phyloP scores from a whole-genome alignment of 2,888 invertebrate genomes.

The Coecobrya sp. region DNA sequence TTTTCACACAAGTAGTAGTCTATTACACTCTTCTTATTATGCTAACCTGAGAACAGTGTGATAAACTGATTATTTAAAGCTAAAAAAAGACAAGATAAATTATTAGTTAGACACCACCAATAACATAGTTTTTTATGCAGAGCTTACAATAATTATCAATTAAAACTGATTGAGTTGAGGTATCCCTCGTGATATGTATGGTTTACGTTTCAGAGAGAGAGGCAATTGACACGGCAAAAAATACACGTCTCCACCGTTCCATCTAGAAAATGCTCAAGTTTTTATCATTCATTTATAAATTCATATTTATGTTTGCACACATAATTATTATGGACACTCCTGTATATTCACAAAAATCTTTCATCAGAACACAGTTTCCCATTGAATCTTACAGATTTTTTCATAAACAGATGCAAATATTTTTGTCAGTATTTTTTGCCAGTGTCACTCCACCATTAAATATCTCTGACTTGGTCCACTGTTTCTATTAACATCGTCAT shows the following conservation, averaged over 20 bases:
- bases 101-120: constrained; percentile 16
- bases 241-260: background rate
- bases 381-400: too few species aligned
- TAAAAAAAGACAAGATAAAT: constrained; percentile 28
- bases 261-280: background rate
- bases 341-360: too few species aligned
- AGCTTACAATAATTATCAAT: constrained; percentile 11
- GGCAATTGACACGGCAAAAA: constrained; percentile 38
- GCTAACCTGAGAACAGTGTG: constrained; percentile 4
- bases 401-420: too few species aligned
- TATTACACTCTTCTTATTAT: background rate
- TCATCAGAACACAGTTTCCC: too few species aligned
- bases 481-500: background rate
- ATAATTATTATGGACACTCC: too few species aligned
- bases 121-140: background rate
- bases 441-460: background rate
- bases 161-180: constrained; percentile 64
- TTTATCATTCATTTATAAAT: too few species aligned
- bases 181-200: constrained; percentile 71
- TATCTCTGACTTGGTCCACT: constrained; percentile 53
- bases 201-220: constrained; percentile 72
- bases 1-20: too few species aligned
- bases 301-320: too few species aligned
- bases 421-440: background rate
- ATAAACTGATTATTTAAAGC: constrained; percentile 38